Conservation (phyloP, 2,797 vertebrate species). For the Clarias fuscus region DNA sequence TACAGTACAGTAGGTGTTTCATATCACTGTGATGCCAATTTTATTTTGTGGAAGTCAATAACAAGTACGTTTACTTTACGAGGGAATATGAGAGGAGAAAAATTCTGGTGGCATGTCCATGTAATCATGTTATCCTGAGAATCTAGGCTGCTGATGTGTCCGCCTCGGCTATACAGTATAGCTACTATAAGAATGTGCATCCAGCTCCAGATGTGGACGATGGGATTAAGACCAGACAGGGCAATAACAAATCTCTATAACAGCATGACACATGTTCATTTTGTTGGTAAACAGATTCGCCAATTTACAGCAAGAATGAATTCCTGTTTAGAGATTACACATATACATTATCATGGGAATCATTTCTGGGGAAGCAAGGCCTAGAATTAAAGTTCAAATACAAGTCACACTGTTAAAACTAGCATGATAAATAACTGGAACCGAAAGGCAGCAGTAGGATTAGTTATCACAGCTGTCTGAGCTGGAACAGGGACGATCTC, state of each 20-base stretch:
- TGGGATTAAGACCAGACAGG: background rate
- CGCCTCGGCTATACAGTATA: background rate
- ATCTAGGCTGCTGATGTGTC: background rate
- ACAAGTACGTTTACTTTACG: background rate
- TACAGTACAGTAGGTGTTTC: background rate
- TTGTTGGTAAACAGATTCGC: background rate
- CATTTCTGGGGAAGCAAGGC: background rate
- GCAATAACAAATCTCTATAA: background rate
- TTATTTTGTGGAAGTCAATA: background rate
- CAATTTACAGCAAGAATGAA: background rate
- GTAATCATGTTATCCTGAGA: background rate
- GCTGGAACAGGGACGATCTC: conserved; percentile 20
- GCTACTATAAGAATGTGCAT: background rate
- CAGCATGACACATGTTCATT: background rate
- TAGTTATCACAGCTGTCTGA: conserved; percentile 41
- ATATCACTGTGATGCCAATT: background rate
- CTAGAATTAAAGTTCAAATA: conserved; percentile 6
- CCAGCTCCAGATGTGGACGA: background rate
- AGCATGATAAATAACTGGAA: conserved; percentile 19
- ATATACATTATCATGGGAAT: background rate
- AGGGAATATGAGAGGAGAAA: background rate
- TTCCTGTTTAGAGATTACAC: background rate
- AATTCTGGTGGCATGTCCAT: background rate
- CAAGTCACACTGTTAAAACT: conserved; percentile 9
- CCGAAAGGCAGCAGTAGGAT: conserved; percentile 2